These are phyloP conservation scores for Pristiophorus japonicus DNA, from an alignment of 2,113 vertebrate genomes.

Conservation along the genomic window DNA sequence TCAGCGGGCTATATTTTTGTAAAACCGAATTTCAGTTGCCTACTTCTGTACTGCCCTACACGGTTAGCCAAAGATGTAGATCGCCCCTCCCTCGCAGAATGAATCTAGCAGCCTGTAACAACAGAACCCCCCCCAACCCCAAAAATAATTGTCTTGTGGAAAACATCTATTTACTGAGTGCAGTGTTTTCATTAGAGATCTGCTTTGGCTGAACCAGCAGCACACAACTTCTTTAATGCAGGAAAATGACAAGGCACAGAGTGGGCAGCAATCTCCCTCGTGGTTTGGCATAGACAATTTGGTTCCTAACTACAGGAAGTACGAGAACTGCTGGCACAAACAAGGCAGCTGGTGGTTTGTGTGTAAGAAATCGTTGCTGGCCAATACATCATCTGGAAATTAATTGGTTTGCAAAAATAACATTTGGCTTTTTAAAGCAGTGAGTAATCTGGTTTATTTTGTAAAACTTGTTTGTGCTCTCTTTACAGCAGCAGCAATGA, in stretches of 20 bases:
- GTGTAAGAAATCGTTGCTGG: neutral
- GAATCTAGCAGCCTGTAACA: neutral
- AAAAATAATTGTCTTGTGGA: neutral
- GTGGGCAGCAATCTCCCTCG: neutral
- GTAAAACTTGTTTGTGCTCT: neutral
- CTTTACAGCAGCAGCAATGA: neutral
- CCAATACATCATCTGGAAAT: constrained; percentile 25
- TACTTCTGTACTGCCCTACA: neutral
- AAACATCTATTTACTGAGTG: neutral
- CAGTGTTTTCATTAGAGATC: neutral
- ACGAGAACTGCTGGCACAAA: constrained; percentile 19
- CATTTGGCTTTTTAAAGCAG: constrained; percentile 8
- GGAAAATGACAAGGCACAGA: neutral
- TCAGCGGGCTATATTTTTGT: neutral
- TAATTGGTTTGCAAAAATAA: constrained; percentile 19
- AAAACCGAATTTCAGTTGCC: neutral
- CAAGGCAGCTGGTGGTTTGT: constrained; percentile 21
- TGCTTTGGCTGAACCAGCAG: neutral
- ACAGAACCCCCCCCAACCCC: neutral
- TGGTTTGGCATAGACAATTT: neutral
- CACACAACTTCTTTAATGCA: neutral
- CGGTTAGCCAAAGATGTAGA: neutral
- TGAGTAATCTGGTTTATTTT: neutral
- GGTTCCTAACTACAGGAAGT: constrained; percentile 15
- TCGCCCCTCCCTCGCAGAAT: neutral